Base-by-base conservation (phyloP, 2,797 vertebrate species). In the Iguana delicatissima region DNA sequence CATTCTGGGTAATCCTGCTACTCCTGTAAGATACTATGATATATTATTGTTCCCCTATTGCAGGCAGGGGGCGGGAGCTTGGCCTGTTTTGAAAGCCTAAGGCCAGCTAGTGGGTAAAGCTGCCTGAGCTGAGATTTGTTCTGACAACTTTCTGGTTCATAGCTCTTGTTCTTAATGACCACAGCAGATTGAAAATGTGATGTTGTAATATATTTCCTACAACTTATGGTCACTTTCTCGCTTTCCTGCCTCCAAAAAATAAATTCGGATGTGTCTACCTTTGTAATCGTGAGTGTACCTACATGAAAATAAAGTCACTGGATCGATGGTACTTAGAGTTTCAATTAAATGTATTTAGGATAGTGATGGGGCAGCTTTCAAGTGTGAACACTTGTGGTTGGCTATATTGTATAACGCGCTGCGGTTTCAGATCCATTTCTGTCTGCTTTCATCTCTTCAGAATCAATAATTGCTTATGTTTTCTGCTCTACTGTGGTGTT, bases 71-170 rank as follows among this genome's bases (percentile, higher is more conserved):
- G 42, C 1, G 20, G 77, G 62, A 7, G 64, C 57, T 79, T 59
- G 57, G 20, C 76, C 74, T 26, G 10, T 18, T 50, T 50, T 46
- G 46, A 14, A 67, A 73, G 42, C 26, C 12, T 76, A n/a, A 16
- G 38, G 38, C 69, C 55, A 59, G 10, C 29, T 64, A 64, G 57
- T 26, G 50, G 22, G 42, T 77, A 76, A 52, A 76, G 18, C 81
- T 89, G 29, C 29, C 59, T 42, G n/a, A 87, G 57, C 6, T 29
- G 79, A 82, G 69, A 35, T 52, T 90, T 76, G 55, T 76, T 86
- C 57, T 38, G 79, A 29, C 10, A 67, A 52, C 55, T 83, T 90
- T 57, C 80, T 7, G 26, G 72, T 87, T 84, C 80, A 67, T 69
- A 16, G 59, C 46, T 50, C 42, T 12, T 64, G 16, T 12, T 77